phyloP scores from a whole-genome alignment of 92 coral and sea anemone genomes.

The Montipora capitata region DNA sequence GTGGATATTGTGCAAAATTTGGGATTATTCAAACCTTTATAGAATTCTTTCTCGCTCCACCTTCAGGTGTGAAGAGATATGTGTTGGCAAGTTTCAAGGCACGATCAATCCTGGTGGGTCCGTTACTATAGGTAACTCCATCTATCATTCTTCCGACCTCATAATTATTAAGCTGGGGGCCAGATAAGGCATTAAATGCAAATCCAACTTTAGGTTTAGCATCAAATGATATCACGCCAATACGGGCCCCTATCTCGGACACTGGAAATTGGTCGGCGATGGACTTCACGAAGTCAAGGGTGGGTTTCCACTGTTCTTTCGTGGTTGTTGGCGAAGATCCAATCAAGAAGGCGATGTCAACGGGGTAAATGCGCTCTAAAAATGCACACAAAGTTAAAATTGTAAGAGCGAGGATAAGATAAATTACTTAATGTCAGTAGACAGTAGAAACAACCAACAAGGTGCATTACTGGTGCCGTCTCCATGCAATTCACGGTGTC shows the following conservation, averaged over 20 bases:
- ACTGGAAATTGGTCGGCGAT: conserved; percentile 76
- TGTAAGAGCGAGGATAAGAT: too few species aligned
- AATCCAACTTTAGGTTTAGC: conserved; percentile 66
- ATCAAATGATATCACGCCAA: conserved; percentile 76
- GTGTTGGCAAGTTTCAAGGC: conserved; percentile 79
- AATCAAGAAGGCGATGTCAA: conserved; percentile 84
- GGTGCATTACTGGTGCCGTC: too few species aligned
- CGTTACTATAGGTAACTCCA: conserved; percentile 52
- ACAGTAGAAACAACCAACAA: too few species aligned
- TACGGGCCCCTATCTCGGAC: conserved; percentile 73
- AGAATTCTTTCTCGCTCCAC: conserved; percentile 77
- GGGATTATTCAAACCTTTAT: conserved; percentile 61
- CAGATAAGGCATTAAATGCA: conserved; percentile 62
- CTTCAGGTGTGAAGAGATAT: conserved; percentile 75
- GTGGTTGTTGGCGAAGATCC: conserved; percentile 85
- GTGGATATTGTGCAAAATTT: too few species aligned
- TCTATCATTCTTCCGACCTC: conserved; percentile 77
- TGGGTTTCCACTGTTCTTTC: conserved; percentile 67
- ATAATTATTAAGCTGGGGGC: conserved; percentile 69
- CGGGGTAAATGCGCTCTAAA: conserved; percentile 80
- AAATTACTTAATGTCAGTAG: neutral
- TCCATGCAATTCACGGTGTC: neutral
- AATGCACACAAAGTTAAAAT: neutral
- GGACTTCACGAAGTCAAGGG: conserved; percentile 64
- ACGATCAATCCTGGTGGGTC: conserved; percentile 81